Conservation (phyloP, 2,888 invertebrate species). For the Agriopis leucophaearia region DNA sequence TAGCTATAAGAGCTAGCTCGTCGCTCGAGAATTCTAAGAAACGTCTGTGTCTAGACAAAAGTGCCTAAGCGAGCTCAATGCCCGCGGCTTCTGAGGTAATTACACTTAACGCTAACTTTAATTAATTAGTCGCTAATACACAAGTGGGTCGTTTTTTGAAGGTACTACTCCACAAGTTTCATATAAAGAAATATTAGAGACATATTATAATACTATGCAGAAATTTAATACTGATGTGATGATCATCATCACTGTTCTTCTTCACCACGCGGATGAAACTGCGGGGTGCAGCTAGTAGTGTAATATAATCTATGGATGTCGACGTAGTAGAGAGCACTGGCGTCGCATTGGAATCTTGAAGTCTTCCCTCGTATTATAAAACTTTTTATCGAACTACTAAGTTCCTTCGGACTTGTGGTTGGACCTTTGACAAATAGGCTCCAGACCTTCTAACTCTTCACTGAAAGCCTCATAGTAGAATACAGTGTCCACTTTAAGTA, state of each 20-base stretch:
- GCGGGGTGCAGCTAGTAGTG: no score
- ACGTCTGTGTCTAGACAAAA: constrained; percentile 3
- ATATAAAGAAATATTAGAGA: no score
- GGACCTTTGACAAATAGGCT: constrained; percentile 6
- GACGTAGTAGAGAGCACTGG: no score
- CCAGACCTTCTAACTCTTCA: neutral
- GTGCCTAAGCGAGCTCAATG: neutral
- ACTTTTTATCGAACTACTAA: neutral
- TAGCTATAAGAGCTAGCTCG: neutral
- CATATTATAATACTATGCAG: no score
- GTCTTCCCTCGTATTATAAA: neutral
- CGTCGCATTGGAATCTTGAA: neutral
- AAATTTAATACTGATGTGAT: no score
- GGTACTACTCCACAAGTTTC: constrained; percentile 21
- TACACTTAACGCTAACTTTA: constrained; percentile 17
- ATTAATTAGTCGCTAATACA: constrained; percentile 23
- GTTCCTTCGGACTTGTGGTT: constrained; percentile 13
- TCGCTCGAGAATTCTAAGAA: constrained; percentile 4
- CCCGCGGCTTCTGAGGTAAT: constrained; percentile 6
- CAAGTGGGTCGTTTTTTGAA: neutral
- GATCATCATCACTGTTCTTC: no score
- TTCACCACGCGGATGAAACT: no score
- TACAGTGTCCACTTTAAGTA: constrained; percentile 43
- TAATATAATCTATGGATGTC: no score
- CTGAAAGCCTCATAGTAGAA: constrained; percentile 34